Percentiles rank a stretch among this genome's conserved stretches.
phyloP scores from a whole-genome alignment of 2,797 vertebrate species.

The Heteromormyrus szaboi region DNA sequence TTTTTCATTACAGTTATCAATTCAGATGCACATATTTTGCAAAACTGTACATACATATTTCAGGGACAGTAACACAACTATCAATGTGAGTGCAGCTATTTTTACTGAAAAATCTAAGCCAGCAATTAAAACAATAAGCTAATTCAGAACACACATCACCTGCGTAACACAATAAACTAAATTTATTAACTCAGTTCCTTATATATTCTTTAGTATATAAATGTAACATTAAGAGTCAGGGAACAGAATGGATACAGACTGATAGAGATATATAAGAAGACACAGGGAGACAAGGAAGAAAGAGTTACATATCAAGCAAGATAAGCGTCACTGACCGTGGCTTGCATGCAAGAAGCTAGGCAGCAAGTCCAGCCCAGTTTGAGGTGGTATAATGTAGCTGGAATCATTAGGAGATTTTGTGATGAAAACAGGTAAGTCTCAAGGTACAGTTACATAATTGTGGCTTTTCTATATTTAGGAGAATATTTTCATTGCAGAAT shows the following conservation, averaged over 20 bases:
- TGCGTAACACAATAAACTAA: background rate
- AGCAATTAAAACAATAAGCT: background rate
- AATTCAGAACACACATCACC: background rate
- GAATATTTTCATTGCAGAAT: background rate
- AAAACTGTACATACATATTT: background rate
- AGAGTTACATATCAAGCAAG: background rate
- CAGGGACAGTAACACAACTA: background rate
- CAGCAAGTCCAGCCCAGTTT: background rate
- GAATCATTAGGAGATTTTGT: background rate
- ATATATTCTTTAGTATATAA: background rate
- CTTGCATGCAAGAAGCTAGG: background rate
- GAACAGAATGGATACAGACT: background rate
- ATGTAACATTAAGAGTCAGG: background rate
- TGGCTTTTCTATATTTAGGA: background rate
- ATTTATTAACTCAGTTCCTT: background rate
- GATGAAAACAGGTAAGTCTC: background rate
- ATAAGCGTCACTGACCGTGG: background rate
- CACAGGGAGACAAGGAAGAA: background rate
- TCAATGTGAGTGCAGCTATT: background rate
- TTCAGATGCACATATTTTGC: background rate
- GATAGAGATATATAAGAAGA: background rate
- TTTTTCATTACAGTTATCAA: background rate
- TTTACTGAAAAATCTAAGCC: background rate
- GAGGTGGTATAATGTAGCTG: background rate
- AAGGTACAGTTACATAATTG: constrained; percentile 1